Evolutionary conservation across 2,888 invertebrate species (phyloP).

Genomic region (Plagodis dolabraria): DNA sequence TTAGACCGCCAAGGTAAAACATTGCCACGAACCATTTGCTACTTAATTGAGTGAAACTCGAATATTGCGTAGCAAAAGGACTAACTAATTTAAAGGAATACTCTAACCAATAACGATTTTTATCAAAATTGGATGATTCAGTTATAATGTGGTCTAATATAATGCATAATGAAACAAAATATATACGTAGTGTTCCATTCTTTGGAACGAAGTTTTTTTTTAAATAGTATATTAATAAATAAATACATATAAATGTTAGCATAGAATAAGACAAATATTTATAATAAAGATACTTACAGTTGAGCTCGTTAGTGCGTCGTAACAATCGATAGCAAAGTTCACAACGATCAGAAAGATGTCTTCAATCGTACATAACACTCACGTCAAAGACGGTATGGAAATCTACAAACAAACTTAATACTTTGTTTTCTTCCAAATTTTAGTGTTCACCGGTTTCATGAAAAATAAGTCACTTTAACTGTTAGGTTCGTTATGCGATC

Average conservation of each 20-base stretch:
- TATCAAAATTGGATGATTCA: too few species aligned
- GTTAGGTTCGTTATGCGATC: constrained; percentile 8
- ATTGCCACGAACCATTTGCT: too few species aligned
- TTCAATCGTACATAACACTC: constrained; percentile 20
- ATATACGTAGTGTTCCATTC: too few species aligned
- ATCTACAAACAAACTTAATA: constrained; percentile 12
- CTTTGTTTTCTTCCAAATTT: background rate
- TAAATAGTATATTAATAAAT: background rate
- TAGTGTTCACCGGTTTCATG: background rate
- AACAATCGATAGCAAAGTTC: constrained; percentile 12
- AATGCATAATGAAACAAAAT: too few species aligned
- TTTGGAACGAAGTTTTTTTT: too few species aligned
- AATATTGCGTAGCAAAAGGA: too few species aligned
- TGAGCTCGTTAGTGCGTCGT: background rate
- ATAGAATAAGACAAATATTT: too few species aligned
- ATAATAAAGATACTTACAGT: constrained; percentile 4
- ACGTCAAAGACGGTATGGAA: constrained; percentile 11
- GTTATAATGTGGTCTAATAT: too few species aligned
- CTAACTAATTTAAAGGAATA: too few species aligned
- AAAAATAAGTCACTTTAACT: constrained; percentile 2
- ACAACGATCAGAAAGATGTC: constrained; percentile 12
- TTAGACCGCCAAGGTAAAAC: too few species aligned
- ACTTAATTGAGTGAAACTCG: too few species aligned
- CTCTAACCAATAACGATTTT: too few species aligned
- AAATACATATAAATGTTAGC: background rate